Evolutionary conservation across 2,797 vertebrate genomes (phyloP).

Genomic region (Myotis pilosus): DNA sequence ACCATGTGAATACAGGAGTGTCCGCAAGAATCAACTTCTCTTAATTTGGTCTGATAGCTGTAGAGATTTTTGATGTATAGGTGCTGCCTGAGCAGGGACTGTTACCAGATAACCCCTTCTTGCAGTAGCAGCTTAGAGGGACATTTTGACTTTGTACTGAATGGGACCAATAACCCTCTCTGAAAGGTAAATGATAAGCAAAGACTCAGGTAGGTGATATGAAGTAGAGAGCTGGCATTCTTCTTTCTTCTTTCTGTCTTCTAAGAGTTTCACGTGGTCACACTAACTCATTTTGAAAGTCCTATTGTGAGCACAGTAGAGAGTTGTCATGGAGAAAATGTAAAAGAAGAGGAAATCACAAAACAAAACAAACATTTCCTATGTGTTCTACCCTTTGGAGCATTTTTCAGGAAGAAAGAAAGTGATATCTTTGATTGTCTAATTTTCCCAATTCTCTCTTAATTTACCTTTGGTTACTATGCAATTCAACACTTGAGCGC

Average conservation of each 20-base stretch:
- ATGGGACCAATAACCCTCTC: constrained; percentile 7
- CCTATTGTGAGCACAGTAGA: not conserved
- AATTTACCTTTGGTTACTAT: not conserved
- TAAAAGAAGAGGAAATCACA: not conserved
- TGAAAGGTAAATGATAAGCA: not conserved
- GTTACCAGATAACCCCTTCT: constrained; percentile 19
- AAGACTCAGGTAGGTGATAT: not conserved
- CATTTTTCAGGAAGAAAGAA: constrained; percentile 6
- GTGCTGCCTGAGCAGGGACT: not conserved
- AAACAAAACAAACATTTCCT: not conserved
- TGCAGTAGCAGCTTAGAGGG: not conserved
- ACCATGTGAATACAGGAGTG: not conserved
- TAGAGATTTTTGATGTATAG: not conserved
- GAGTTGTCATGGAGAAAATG: not conserved
- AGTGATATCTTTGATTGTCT: constrained; percentile 23
- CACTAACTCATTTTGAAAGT: not conserved
- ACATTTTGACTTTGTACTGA: constrained; percentile 8
- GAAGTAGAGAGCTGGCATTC: not conserved
- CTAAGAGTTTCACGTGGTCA: not conserved
- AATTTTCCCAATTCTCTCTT: constrained; percentile 31
- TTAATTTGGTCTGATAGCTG: not conserved
- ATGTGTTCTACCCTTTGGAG: not conserved
- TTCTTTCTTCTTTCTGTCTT: not conserved
- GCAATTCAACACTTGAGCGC: not conserved
- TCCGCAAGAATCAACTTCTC: not conserved